Base-by-base conservation (phyloP, 2,113 vertebrate species). In the Urocynchramus pylzowi region DNA sequence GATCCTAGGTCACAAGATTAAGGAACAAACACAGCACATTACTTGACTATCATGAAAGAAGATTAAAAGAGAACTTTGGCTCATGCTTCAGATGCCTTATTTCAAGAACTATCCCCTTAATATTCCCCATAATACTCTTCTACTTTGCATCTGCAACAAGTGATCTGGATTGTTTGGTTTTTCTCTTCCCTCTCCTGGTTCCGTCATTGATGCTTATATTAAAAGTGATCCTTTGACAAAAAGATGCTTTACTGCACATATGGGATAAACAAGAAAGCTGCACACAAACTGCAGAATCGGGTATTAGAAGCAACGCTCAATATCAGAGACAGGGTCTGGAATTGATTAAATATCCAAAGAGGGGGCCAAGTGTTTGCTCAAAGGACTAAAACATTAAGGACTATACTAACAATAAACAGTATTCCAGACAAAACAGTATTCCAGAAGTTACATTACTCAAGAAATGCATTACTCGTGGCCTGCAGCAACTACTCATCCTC, bases 1-100 rank as follows among this genome's bases (percentile, higher is more conserved):
- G 85, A 93, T 73, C 75, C 65, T 42, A 15, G 42, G 54, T 94
- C 94, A 96, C 82, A 86, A 83, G 82, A 86, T 65, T 47, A 69
- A 65, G 45, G 31, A 19, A 2, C 67, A 78, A 87, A 45, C 54
- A 70, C 39, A 78, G 26, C 24, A 83, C 15, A 22, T 35, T 52
- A 61, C 23, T 57, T 49, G 24, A 71, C 64, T 60, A 28, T 10
- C 61, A 37, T 4, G 3, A 76, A 76, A 59, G 54, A 89, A 56
- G 70, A 88, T 73, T 88, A 92, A 87, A 93, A 45, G 16, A 85
- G 41, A 90, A 61, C 74, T 94, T n/a, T 79, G 57, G 24, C 6
- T 90, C n/a, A 30, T 87, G 41, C 31, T 80, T 87, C 88, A 71
- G 87, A 85, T 28, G 41, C 31, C 53, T 80, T 49, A 60, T 41